phyloP scores from a whole-genome alignment of 2,888 invertebrate species.

The Synanthedon andrenaeformis region DNA sequence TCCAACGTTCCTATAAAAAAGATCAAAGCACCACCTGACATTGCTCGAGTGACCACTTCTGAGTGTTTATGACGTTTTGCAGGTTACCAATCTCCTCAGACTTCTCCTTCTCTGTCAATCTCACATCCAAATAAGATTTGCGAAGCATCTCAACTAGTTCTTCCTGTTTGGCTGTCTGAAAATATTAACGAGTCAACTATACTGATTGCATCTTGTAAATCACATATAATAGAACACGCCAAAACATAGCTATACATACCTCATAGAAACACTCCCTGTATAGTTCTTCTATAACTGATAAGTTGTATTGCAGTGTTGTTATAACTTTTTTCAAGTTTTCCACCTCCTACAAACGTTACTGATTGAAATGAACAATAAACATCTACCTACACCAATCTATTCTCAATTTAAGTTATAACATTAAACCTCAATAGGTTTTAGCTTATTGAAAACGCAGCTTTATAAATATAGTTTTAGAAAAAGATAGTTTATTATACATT shows the following conservation, averaged over 20 bases:
- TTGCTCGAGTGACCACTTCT: conserved; percentile 34
- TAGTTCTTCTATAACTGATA: conserved; percentile 47
- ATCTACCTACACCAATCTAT: not conserved
- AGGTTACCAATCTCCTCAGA: conserved; percentile 27
- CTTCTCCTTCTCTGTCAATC: conserved; percentile 35
- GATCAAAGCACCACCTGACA: conserved; percentile 27
- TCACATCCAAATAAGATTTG: conserved; percentile 37
- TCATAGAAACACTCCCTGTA: conserved; percentile 59
- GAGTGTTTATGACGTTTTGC: conserved; percentile 29
- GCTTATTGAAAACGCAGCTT: too few species aligned
- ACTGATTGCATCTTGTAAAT: not conserved
- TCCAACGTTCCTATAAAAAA: too few species aligned
- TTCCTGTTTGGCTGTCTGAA: conserved; percentile 53
- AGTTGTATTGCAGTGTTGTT: conserved; percentile 34
- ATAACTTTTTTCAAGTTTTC: conserved; percentile 31
- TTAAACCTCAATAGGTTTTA: too few species aligned
- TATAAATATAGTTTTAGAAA: too few species aligned
- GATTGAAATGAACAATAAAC: not conserved
- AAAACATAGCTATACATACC: conserved; percentile 24
- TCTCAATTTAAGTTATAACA: too few species aligned
- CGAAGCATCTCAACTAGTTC: conserved; percentile 45
- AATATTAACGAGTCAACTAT: conserved; percentile 2
- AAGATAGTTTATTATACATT: too few species aligned
- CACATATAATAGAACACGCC: not conserved
- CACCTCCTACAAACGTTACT: conserved; percentile 27